Conservation (phyloP, 1,140 invertebrate species). For the Trichonephila clavata region DNA sequence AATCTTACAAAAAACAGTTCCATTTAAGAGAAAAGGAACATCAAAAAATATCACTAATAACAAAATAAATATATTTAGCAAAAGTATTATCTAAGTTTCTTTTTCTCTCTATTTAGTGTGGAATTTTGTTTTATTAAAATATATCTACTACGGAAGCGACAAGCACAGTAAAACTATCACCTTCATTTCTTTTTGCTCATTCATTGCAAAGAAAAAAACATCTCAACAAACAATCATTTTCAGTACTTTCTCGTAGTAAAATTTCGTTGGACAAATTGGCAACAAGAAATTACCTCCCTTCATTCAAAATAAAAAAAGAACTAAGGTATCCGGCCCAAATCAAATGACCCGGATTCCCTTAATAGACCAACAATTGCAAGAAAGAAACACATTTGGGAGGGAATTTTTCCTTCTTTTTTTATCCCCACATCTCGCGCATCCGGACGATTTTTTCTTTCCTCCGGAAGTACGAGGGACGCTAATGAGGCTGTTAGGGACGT, state of each 20-base stretch:
- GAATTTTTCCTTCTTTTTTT: neutral
- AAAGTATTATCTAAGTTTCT: too few relatives aligned
- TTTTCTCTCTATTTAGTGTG: too few relatives aligned
- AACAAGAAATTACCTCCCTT: conserved; percentile 39
- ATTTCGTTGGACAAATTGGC: conserved; percentile 35
- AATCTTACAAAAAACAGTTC: too few relatives aligned
- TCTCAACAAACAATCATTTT: too few relatives aligned
- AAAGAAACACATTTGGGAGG: neutral
- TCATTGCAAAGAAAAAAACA: too few relatives aligned
- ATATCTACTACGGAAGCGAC: too few relatives aligned
- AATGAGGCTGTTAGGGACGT: conserved; percentile 43
- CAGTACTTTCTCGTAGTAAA: neutral
- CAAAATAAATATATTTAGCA: too few relatives aligned
- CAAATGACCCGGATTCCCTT: conserved; percentile 33
- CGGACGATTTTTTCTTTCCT: neutral
- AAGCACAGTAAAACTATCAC: too few relatives aligned
- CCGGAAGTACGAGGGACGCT: neutral
- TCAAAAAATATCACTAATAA: too few relatives aligned
- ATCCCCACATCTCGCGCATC: neutral
- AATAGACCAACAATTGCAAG: conserved; percentile 53
- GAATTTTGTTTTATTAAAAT: too few relatives aligned
- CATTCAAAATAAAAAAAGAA: neutral
- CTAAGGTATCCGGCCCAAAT: conserved; percentile 5
- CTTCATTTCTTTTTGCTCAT: too few relatives aligned
- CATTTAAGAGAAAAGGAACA: too few relatives aligned